These are phyloP conservation scores for Sciurus vulgaris DNA, from an alignment of 2,797 vertebrate genomes.

Conservation along the genomic window DNA sequence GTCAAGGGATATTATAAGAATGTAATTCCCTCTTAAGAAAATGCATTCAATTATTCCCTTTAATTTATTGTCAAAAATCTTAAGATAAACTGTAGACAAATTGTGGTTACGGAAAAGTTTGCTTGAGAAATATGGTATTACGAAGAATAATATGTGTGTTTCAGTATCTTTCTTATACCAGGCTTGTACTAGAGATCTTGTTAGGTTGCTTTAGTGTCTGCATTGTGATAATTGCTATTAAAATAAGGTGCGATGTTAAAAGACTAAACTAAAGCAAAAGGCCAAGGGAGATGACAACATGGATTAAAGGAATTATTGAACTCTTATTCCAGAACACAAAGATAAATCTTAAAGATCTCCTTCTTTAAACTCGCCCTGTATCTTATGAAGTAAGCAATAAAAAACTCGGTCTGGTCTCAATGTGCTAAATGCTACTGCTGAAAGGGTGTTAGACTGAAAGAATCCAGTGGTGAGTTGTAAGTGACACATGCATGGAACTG, in stretches of 20 bases:
- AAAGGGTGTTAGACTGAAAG: constrained; percentile 84
- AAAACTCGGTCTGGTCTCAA: constrained; percentile 68
- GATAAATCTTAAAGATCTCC: constrained; percentile 71
- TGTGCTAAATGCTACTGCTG: constrained; percentile 76
- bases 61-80: constrained; percentile 68
- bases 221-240: constrained; percentile 77
- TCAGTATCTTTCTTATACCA: neutral
- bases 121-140: constrained; percentile 40
- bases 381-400: constrained; percentile 80
- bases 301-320: constrained; percentile 82
- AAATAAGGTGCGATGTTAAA: constrained; percentile 80
- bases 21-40: constrained; percentile 45
- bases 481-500: constrained; percentile 80
- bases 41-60: constrained; percentile 66
- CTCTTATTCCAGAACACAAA: constrained; percentile 68
- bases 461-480: constrained; percentile 81
- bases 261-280: constrained; percentile 70
- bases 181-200: constrained; percentile 15
- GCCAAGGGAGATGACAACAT: constrained; percentile 78
- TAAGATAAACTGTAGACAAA: constrained; percentile 47
- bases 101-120: constrained; percentile 50
- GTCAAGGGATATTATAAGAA: constrained; percentile 18
- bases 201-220: constrained; percentile 54
- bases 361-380: constrained; percentile 79
- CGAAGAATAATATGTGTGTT: neutral